phyloP scores from a whole-genome alignment of 2,888 invertebrate species.

The Tridacna crocea region DNA sequence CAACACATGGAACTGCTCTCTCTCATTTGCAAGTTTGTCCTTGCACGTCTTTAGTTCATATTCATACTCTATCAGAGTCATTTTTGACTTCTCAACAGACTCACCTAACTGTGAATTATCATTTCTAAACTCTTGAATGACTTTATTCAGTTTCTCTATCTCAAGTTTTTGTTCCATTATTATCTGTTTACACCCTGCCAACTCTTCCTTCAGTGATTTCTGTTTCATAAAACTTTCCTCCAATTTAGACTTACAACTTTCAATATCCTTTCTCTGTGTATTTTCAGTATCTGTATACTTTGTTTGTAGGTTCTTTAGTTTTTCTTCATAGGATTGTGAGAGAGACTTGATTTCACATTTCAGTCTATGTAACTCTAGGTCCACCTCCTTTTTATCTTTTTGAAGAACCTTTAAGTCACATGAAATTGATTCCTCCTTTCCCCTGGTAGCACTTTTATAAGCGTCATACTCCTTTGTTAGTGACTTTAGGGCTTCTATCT shows the following conservation, averaged over 20 bases:
- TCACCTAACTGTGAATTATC: slow-evolving; percentile 30
- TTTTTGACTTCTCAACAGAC: slow-evolving; percentile 37
- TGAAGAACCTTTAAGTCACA: slow-evolving; percentile 28
- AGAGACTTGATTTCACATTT: slow-evolving; percentile 47
- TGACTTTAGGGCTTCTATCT: slow-evolving; percentile 33
- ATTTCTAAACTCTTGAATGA: slow-evolving; percentile 26
- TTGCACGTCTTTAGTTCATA: slow-evolving; percentile 31
- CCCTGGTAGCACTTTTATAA: slow-evolving; percentile 29
- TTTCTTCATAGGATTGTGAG: slow-evolving; percentile 35
- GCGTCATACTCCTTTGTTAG: slow-evolving; percentile 42
- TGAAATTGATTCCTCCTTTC: slow-evolving; percentile 46
- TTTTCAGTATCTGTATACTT: slow-evolving; percentile 42
- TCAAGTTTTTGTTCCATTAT: slow-evolving; percentile 39
- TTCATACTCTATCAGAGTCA: slow-evolving; percentile 35
- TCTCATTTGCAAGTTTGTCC: slow-evolving; percentile 27
- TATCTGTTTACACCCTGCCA: slow-evolving; percentile 9
- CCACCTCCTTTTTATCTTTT: slow-evolving; percentile 50
- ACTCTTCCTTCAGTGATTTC: slow-evolving; percentile 39
- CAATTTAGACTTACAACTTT: slow-evolving; percentile 24
- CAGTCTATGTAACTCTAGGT: slow-evolving; percentile 56
- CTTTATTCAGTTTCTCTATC: slow-evolving; percentile 33
- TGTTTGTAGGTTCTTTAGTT: slow-evolving; percentile 38
- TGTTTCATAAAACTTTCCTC: slow-evolving; percentile 28
- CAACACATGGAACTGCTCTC: not conserved
- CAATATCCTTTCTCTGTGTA: slow-evolving; percentile 44